phyloP scores from a whole-genome alignment of 2,888 invertebrate species.

The Exephanes ischioxanthus region DNA sequence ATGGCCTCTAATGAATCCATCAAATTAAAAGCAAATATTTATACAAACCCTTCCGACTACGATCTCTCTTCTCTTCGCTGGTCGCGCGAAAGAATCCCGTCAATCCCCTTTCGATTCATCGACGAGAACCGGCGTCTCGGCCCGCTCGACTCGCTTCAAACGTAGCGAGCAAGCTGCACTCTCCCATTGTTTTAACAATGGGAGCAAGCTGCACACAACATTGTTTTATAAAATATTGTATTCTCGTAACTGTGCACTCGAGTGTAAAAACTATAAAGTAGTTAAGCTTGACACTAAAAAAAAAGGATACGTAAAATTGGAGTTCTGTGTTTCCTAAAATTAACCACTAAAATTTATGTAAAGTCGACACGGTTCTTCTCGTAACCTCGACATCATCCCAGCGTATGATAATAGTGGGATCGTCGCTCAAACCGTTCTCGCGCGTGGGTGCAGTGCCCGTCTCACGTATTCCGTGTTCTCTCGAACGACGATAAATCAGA shows the following conservation, averaged over 20 bases:
- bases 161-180: slow-evolving; percentile 4
- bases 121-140: slow-evolving; percentile 53
- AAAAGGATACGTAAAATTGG: not conserved
- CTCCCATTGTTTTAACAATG: not conserved
- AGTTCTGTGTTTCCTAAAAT: not conserved
- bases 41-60: slow-evolving; percentile 55
- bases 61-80: slow-evolving; percentile 18
- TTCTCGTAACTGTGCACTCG: slow-evolving; percentile 25
- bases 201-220: slow-evolving; percentile 4
- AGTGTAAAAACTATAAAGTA: not conserved
- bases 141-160: slow-evolving; percentile 36
- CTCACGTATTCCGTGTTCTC: not conserved
- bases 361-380: slow-evolving; percentile 63
- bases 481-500: slow-evolving; percentile 50
- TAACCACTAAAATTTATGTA: slow-evolving; percentile 63
- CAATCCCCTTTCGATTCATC: slow-evolving; percentile 62
- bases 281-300: not conserved
- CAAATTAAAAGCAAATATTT: slow-evolving; percentile 74
- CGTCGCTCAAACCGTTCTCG: not conserved
- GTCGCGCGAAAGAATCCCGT: not conserved
- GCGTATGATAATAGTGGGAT: slow-evolving; percentile 35
- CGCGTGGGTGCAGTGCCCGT: slow-evolving; percentile 48
- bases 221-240: slow-evolving; percentile 32
- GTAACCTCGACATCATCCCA: slow-evolving; percentile 41
- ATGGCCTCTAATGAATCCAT: slow-evolving; percentile 70